Evolutionary conservation across 2,113 vertebrate species (phyloP).

Genomic region (Chionomys nivalis): DNA sequence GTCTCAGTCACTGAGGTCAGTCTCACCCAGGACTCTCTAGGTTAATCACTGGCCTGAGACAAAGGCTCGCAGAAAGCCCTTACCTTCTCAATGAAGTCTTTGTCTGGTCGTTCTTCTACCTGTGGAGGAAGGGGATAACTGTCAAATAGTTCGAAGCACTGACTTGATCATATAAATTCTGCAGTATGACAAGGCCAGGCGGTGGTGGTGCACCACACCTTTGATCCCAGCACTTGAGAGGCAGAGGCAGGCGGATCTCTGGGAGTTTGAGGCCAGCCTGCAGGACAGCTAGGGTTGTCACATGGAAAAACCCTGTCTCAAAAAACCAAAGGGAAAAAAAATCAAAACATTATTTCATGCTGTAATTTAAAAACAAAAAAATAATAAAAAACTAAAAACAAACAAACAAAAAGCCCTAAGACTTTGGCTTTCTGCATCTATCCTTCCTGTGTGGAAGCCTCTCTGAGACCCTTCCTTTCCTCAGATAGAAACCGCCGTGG

Average conservation of each 20-base stretch:
- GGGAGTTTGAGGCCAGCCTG: too few species aligned
- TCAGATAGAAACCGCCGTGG: rapidly evolving
- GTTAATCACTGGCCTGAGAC: rapidly evolving
- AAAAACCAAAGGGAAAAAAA: too few species aligned
- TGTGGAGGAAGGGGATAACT: slow-evolving; percentile 54
- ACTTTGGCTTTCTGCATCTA: background rate
- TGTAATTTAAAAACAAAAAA: background rate
- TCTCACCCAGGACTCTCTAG: background rate
- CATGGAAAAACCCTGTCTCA: too few species aligned
- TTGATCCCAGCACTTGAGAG: too few species aligned
- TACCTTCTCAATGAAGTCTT: slow-evolving; percentile 89
- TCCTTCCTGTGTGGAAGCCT: background rate
- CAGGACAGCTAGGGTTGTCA: too few species aligned
- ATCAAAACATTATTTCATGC: too few species aligned
- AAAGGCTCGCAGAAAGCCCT: background rate
- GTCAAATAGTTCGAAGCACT: background rate
- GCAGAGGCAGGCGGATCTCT: too few species aligned
- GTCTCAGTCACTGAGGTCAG: background rate
- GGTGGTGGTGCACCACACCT: too few species aligned
- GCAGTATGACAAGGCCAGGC: background rate
- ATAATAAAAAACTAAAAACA: too few species aligned
- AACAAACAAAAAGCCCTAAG: too few species aligned
- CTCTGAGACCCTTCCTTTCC: background rate
- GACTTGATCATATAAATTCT: rapidly evolving
- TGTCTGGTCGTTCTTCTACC: slow-evolving; percentile 89